Conservation (phyloP, 2,113 vertebrate genomes). For the Eulemur rufifrons region DNA sequence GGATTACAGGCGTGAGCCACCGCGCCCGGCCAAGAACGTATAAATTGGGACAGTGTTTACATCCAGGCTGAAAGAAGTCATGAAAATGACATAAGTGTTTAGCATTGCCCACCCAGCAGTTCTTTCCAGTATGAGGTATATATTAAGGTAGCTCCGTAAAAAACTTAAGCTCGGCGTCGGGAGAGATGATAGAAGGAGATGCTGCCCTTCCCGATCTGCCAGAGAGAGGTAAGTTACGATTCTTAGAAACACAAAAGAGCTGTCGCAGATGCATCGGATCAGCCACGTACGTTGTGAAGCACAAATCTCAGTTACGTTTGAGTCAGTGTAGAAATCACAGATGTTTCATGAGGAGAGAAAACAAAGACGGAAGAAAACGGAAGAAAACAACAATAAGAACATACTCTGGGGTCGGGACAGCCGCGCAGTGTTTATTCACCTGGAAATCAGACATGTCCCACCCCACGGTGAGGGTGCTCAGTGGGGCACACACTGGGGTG, state of each 20-base stretch:
- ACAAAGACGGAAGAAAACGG: background rate
- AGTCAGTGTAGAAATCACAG: background rate
- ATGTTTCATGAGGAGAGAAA: background rate
- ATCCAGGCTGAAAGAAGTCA: background rate
- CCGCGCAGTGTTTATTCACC: background rate
- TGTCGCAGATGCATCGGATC: background rate
- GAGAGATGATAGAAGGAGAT: background rate
- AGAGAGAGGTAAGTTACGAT: background rate
- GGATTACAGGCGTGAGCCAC: too few relatives aligned
- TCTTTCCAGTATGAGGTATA: background rate
- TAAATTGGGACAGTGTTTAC: background rate
- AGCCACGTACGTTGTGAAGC: background rate
- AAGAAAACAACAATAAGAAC: background rate
- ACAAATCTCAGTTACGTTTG: background rate
- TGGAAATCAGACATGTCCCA: background rate
- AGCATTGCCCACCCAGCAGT: background rate
- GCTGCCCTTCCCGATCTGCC: background rate
- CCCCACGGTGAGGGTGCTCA: accelerated
- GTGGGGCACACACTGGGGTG: too few relatives aligned
- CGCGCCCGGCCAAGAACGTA: too few relatives aligned
- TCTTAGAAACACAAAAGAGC: background rate
- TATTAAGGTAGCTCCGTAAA: background rate
- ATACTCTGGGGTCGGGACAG: background rate
- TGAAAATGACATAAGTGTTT: background rate
- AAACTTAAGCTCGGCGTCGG: background rate